Conservation (phyloP, 1,140 invertebrate species). For the Trigoniulus corallinus region DNA sequence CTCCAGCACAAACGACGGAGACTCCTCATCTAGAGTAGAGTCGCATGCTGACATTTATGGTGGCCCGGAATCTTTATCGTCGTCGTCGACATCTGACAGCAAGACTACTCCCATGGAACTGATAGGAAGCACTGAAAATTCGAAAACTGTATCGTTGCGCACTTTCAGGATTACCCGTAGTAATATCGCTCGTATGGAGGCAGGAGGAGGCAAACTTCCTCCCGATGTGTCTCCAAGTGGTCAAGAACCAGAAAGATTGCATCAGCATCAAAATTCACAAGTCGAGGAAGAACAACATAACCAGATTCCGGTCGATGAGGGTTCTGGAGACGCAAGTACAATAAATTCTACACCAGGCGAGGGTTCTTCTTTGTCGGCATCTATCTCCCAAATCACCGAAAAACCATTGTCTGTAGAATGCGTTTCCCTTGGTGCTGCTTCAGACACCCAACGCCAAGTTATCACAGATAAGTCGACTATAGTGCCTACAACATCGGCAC, state of each 20-base stretch:
- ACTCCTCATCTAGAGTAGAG: neutral
- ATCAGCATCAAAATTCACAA: neutral
- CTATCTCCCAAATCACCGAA: neutral
- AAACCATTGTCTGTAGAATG: neutral
- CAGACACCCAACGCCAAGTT: neutral
- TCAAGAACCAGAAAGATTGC: too few relatives aligned
- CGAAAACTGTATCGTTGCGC: constrained; percentile 3
- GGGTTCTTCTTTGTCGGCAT: neutral
- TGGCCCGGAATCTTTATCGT: neutral
- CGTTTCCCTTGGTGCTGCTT: neutral
- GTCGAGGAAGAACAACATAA: too few relatives aligned
- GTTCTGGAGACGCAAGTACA: too few relatives aligned
- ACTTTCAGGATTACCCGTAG: constrained; percentile 5
- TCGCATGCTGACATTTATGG: constrained; percentile 3
- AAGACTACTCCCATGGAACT: constrained; percentile 9
- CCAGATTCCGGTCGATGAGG: too few relatives aligned
- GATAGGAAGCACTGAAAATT: constrained; percentile 6
- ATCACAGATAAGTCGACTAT: neutral
- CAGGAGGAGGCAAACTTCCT: too few relatives aligned
- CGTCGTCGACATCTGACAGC: constrained; percentile 7
- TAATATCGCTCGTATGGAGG: neutral
- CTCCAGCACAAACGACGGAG: neutral
- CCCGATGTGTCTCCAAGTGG: too few relatives aligned
- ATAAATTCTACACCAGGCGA: neutral
- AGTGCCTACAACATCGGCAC: neutral